A percentile compares a stretch with the other conserved stretches of the same genome.
Conservation (phyloP, 2,888 invertebrate species). For the Dicyrtoma fusca region DNA sequence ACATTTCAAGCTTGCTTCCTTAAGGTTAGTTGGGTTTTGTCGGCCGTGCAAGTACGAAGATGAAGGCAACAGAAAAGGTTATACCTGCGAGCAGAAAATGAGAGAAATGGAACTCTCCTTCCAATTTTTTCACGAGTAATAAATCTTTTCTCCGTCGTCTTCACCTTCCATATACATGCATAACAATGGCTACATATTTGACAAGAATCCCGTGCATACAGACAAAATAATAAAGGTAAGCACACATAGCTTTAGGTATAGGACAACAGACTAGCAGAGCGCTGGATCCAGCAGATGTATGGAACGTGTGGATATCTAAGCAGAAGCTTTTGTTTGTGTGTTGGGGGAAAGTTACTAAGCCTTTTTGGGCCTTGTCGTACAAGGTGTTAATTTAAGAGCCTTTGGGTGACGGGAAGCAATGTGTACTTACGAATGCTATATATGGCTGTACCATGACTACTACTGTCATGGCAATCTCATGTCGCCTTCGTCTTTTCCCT, state of each 20-base stretch:
- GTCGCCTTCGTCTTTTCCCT: conserved; percentile 4
- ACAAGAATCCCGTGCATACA: no score
- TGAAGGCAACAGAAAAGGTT: neutral
- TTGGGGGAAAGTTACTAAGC: conserved; percentile 47
- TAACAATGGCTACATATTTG: neutral
- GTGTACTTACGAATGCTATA: neutral
- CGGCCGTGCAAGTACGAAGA: neutral
- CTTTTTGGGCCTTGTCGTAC: conserved; percentile 52
- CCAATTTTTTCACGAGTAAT: conserved; percentile 36
- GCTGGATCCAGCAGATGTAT: neutral
- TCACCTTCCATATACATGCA: conserved; percentile 7
- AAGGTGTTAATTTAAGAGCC: conserved; percentile 53
- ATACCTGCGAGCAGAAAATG: neutral
- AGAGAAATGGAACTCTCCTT: conserved; percentile 28
- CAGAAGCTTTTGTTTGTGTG: conserved; percentile 11
- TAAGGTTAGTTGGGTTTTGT: conserved; percentile 10
- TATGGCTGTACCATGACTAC: neutral
- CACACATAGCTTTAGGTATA: no score
- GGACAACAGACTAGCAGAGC: no score
- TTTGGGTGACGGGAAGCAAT: conserved; percentile 11
- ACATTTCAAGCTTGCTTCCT: conserved; percentile 6
- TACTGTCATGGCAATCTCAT: conserved; percentile 29
- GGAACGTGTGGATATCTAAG: conserved; percentile 26
- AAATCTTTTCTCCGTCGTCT: conserved; percentile 32
- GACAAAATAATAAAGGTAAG: no score